Conservation (phyloP, 2,113 vertebrate genomes). For the Bolborhynchus lineola region DNA sequence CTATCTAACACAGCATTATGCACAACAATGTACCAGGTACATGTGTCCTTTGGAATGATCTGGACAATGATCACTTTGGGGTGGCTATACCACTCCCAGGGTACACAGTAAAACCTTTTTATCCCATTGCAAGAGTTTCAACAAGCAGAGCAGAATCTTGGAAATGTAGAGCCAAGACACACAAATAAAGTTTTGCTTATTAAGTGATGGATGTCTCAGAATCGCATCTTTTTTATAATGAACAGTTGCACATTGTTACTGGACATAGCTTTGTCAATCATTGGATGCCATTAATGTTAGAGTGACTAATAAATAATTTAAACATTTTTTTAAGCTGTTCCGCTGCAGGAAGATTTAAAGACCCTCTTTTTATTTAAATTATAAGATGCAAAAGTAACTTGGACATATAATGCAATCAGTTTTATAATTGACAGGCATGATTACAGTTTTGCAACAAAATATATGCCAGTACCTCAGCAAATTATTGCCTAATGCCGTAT, state of each 20-base stretch:
- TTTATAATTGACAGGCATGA: slow-evolving; percentile 47
- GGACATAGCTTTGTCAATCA: not conserved
- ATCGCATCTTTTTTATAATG: not conserved
- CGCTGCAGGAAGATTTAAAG: not conserved
- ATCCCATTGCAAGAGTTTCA: not conserved
- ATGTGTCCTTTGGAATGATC: not conserved
- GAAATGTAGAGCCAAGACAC: not conserved
- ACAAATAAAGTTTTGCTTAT: not conserved
- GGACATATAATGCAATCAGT: slow-evolving; percentile 46
- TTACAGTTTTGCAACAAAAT: slow-evolving; percentile 50
- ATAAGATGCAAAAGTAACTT: slow-evolving; percentile 43
- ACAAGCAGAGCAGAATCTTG: not conserved
- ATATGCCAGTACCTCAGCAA: not conserved
- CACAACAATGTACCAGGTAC: too few relatives aligned
- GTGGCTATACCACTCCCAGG: not conserved
- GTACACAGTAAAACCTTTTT: not conserved
- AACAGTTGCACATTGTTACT: slow-evolving; percentile 3
- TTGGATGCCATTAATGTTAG: not conserved
- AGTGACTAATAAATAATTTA: slow-evolving; percentile 46
- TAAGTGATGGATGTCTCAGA: not conserved
- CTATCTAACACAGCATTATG: not conserved
- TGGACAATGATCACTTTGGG: not conserved
- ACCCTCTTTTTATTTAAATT: slow-evolving; percentile 13
- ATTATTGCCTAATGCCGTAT: not conserved
- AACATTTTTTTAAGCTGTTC: not conserved